These are phyloP conservation scores for Diadegma fenestrale DNA, from an alignment of 2,888 invertebrate genomes.

Conservation along the genomic window DNA sequence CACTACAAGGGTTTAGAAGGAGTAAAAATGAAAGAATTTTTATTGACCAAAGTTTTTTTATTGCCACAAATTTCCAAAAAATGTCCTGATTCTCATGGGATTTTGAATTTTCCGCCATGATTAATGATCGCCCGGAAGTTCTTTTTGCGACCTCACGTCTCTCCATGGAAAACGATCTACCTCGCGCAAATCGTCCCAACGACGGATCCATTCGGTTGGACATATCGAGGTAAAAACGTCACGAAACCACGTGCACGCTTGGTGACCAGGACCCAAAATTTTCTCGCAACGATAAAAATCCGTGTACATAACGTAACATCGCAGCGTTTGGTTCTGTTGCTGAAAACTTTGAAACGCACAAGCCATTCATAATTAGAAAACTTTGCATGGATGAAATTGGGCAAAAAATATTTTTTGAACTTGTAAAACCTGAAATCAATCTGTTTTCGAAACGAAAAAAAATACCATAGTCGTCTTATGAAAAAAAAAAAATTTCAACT, in stretches of 20 bases:
- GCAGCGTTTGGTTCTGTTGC: conserved; percentile 79
- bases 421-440: neutral
- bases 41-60: neutral
- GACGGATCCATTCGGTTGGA: conserved; percentile 77
- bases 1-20: too few relatives aligned
- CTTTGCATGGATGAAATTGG: neutral
- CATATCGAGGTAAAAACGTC: conserved; percentile 77
- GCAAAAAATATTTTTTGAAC: neutral
- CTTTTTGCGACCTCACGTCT: conserved; percentile 68
- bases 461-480: neutral
- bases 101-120: conserved; percentile 24
- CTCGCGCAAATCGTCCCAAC: conserved; percentile 76
- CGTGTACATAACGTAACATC: conserved; percentile 81
- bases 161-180: conserved; percentile 75
- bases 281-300: conserved; percentile 81
- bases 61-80: neutral
- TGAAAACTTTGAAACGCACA: conserved; percentile 77
- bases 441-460: neutral
- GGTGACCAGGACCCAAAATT: conserved; percentile 76
- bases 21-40: too few relatives aligned
- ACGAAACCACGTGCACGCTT: conserved; percentile 81
- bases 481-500: neutral
- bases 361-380: neutral
- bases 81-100: neutral
- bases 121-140: conserved; percentile 75